These are phyloP conservation scores for Sandelia bainsii DNA, from an alignment of 2,797 vertebrate genomes.

Conservation along the genomic window DNA sequence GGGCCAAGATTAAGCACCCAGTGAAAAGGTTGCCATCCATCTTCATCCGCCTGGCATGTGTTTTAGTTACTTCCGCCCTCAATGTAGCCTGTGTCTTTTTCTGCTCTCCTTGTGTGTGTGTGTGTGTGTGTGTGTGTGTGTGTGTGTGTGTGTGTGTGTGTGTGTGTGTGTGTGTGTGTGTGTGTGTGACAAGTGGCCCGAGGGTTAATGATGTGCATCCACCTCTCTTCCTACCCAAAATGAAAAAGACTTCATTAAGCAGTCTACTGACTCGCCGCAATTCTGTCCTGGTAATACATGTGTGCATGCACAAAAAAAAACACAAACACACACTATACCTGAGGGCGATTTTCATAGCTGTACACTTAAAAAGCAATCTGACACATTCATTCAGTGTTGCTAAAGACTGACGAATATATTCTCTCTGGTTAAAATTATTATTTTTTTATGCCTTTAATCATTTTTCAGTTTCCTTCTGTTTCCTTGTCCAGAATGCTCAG, in stretches of 20 bases:
- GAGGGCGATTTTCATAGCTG: slow-evolving; percentile 14
- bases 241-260: slow-evolving; percentile 72
- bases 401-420: too few relatives aligned
- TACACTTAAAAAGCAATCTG: too few relatives aligned
- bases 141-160: slow-evolving; percentile 40
- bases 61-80: slow-evolving; percentile 75
- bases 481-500: not conserved
- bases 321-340: slow-evolving; percentile 31
- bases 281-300: slow-evolving; percentile 21
- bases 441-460: not conserved
- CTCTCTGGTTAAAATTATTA: not conserved
- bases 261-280: slow-evolving; percentile 43
- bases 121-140: slow-evolving; percentile 36
- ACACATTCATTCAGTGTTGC: too few relatives aligned
- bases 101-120: slow-evolving; percentile 50
- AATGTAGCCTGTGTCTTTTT: slow-evolving; percentile 65
- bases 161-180: slow-evolving; percentile 16
- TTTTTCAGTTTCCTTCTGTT: not conserved
- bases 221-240: slow-evolving; percentile 70
- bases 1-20: slow-evolving; percentile 73
- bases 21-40: slow-evolving; percentile 85
- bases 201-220: slow-evolving; percentile 84
- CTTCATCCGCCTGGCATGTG: slow-evolving; percentile 81
- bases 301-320: slow-evolving; percentile 4
- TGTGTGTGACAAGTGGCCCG: slow-evolving; percentile 51